Conservation (phyloP, 2,888 invertebrate species). For the Xestia ashworthii region DNA sequence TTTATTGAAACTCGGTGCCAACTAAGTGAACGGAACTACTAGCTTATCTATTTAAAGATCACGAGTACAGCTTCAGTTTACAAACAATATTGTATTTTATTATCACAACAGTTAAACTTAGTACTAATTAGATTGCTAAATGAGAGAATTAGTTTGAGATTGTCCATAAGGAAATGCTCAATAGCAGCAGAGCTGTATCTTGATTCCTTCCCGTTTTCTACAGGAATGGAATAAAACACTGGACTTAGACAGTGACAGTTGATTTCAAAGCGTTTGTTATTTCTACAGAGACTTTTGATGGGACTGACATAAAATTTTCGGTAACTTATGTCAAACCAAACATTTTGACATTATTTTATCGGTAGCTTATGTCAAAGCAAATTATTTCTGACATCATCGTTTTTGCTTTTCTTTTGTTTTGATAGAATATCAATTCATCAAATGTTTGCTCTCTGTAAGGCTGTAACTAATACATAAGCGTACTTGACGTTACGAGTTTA, state of each 20-base stretch:
- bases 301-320: background rate
- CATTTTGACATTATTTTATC: background rate
- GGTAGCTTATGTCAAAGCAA: background rate
- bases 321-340: background rate
- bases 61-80: constrained; percentile 13
- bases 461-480: too few relatives aligned
- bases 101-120: constrained; percentile 2
- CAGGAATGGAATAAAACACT: background rate
- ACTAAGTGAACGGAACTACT: constrained; percentile 38
- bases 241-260: background rate
- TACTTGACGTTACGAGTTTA: background rate
- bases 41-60: constrained; percentile 33
- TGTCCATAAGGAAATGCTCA: background rate
- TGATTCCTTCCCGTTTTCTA: background rate
- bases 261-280: background rate
- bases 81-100: constrained; percentile 40
- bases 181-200: background rate
- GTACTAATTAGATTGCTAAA: constrained; percentile 3
- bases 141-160: background rate
- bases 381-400: background rate
- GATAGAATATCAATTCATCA: background rate
- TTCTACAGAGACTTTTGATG: background rate
- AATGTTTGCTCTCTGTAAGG: background rate
- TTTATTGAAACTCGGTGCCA: constrained; percentile 29
- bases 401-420: too few relatives aligned